Base-by-base conservation (phyloP, 2,888 invertebrate species). In the Atrina japonica region DNA sequence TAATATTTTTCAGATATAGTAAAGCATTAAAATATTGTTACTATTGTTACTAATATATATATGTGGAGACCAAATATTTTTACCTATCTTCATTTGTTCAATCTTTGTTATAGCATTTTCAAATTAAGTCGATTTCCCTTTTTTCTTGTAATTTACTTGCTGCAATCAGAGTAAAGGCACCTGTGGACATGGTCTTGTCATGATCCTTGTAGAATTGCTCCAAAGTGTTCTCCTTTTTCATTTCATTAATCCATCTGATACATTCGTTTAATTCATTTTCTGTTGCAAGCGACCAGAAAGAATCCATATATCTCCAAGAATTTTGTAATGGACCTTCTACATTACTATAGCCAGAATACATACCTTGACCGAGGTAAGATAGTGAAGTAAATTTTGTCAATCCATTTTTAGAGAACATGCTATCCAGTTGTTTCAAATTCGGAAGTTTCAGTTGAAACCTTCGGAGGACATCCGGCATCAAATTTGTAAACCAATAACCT, bases 301-400 rank as follows among this genome's bases (percentile, higher is more conserved):
- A 67, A 25, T 60, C 53, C 1, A n/a, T 21, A 9, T 60, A 35
- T 40, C 60, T 59, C 45, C 52, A 41, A 2, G 50, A 52, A 30
- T 67, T 41, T 16, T 59, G 14, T 7, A 59, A 35, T 11, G 67
- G 67, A 1, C 67, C 67, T 29, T 67, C 60, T 45, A 60, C 16
- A 23, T 67, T 29, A 0, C 29, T 40, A n/a, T 67, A 53, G 11
- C 43, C 52, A 5, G 30, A 41, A n/a, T 52, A 25, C 25, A 35
- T 47, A 30, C 41, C 50, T 3, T 40, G 21, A 7, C 29, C 52
- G 2, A 67, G 18, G 7, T 47, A 49, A 9, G 27, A 18, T 6
- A 30, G 16, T 6, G 49, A 11, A 18, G 29, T 18, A 11, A 30
- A 18, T 9, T 18, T 11, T 9, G 21, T 6, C 3, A 61, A 61